Conservation (phyloP, 2,888 invertebrate species). For the Cephus pulcher region DNA sequence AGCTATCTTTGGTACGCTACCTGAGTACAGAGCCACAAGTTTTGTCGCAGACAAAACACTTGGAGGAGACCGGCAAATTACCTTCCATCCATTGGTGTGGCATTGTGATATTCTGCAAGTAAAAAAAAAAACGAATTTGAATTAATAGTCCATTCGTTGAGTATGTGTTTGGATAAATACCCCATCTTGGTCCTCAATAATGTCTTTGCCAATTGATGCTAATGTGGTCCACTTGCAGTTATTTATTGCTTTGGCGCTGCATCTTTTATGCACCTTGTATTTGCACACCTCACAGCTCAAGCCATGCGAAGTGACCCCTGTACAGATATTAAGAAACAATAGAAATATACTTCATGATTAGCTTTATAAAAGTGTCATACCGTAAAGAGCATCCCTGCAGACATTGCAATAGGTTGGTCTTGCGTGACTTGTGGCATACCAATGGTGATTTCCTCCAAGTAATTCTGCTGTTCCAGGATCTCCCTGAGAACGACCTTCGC, state of each 20-base stretch:
- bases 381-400: conserved; percentile 90
- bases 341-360: neutral
- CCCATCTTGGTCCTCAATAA: conserved; percentile 93
- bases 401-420: conserved; percentile 97
- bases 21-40: conserved; percentile 96
- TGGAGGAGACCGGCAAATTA: conserved; percentile 93
- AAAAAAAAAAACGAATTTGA: conserved; percentile 32
- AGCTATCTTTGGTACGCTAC: conserved; percentile 60
- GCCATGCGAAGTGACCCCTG: conserved; percentile 94
- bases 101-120: conserved; percentile 85
- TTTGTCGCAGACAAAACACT: conserved; percentile 93
- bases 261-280: conserved; percentile 96
- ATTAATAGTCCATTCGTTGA: conserved; percentile 4
- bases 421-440: conserved; percentile 94
- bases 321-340: conserved; percentile 9
- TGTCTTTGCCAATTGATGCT: conserved; percentile 93
- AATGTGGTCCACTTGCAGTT: conserved; percentile 99
- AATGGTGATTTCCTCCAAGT: conserved; percentile 78
- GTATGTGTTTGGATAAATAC: conserved; percentile 68
- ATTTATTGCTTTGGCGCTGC: conserved; percentile 91
- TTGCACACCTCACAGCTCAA: conserved; percentile 98
- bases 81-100: conserved; percentile 99
- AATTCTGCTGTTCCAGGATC: conserved; percentile 73
- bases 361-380: conserved; percentile 49
- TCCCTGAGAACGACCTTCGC: conserved; percentile 68